phyloP scores from a whole-genome alignment of 2,888 invertebrate genomes.

The Sesamia inferens region DNA sequence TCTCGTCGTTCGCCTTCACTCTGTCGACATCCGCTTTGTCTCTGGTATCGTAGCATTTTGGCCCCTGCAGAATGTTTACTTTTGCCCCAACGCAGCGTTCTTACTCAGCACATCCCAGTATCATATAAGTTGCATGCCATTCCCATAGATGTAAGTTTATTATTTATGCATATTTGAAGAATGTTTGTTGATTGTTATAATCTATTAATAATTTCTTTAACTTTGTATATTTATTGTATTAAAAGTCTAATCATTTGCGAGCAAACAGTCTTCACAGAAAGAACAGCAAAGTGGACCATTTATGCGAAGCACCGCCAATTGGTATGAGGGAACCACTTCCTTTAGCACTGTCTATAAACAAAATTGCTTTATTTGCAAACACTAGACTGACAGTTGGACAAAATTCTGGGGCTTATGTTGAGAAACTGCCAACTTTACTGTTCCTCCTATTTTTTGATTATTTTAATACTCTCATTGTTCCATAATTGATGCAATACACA shows the following conservation, averaged over 20 bases:
- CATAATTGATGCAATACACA: conserved; percentile 75
- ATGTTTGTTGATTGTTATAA: conserved; percentile 64
- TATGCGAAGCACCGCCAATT: conserved; percentile 62
- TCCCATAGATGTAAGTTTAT: conserved; percentile 77
- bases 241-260: conserved; percentile 62
- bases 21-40: conserved; percentile 85
- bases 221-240: conserved; percentile 55
- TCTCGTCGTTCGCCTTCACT: conserved; percentile 77
- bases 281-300: conserved; percentile 77
- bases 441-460: conserved; percentile 71
- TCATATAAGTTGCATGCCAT: conserved; percentile 85
- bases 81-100: conserved; percentile 82
- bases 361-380: conserved; percentile 55
- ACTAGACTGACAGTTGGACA: conserved; percentile 55
- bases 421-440: conserved; percentile 76
- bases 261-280: conserved; percentile 74
- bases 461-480: conserved; percentile 63
- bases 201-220: conserved; percentile 65
- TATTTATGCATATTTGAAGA: conserved; percentile 69
- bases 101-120: conserved; percentile 81
- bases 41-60: conserved; percentile 86
- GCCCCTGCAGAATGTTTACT: conserved; percentile 83
- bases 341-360: conserved; percentile 51
- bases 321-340: conserved; percentile 65
- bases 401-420: conserved; percentile 50